Evolutionary conservation across 2,888 invertebrate species (phyloP).

Genomic region (Chymomyza procnemis): DNA sequence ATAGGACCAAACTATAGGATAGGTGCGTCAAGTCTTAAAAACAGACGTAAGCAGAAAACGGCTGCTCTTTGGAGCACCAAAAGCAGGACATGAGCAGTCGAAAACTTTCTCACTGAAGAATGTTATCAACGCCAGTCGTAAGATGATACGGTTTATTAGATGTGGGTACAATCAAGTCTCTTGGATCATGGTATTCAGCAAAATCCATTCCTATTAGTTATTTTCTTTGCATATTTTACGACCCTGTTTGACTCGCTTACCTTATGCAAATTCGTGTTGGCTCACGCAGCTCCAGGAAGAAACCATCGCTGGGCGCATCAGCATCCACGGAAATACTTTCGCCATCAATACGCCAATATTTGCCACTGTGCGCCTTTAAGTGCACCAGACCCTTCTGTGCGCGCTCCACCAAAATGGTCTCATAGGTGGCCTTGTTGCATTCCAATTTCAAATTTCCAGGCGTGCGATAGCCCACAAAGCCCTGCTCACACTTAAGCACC

Average conservation of each 20-base stretch:
- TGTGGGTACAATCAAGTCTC: too few species aligned
- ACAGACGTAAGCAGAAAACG: too few species aligned
- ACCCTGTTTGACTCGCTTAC: slow-evolving; percentile 74
- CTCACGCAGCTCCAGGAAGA: slow-evolving; percentile 94
- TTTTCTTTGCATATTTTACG: too few species aligned
- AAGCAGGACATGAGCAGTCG: too few species aligned
- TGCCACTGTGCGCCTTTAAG: slow-evolving; percentile 95
- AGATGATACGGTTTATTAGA: too few species aligned
- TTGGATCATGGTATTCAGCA: too few species aligned
- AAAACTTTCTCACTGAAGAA: too few species aligned
- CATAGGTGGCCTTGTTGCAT: slow-evolving; percentile 96
- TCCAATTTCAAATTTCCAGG: slow-evolving; percentile 89
- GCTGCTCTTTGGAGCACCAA: too few species aligned
- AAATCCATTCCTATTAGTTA: too few species aligned
- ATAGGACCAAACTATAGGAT: too few species aligned
- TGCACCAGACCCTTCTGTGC: slow-evolving; percentile 93
- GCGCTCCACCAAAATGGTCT: slow-evolving; percentile 93
- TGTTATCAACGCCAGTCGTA: too few species aligned
- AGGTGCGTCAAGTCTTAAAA: too few species aligned
- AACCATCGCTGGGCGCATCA: slow-evolving; percentile 88
- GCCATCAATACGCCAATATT: slow-evolving; percentile 95
- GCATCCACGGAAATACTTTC: slow-evolving; percentile 93
- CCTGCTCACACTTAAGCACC: slow-evolving; percentile 96
- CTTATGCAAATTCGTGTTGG: slow-evolving; percentile 94
- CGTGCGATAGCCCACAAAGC: slow-evolving; percentile 95